Base-by-base conservation (phyloP, 2,797 vertebrate genomes). In the Acrocephalus scirpaceus region DNA sequence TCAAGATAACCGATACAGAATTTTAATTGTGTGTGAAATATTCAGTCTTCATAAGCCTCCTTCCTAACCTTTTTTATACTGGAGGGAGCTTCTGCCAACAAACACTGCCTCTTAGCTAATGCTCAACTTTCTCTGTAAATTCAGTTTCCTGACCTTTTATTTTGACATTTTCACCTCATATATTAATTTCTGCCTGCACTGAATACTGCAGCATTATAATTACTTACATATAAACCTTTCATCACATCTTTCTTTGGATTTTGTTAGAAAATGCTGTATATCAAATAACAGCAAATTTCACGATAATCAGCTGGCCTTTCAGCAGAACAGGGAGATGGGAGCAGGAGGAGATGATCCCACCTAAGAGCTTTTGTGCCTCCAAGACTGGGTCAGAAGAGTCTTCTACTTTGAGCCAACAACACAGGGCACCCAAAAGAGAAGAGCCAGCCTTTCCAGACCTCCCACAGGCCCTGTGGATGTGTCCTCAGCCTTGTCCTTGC, bases 1-100 rank as follows among this genome's bases (percentile, higher is more conserved):
- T 91, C 86, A 76, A 73, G 95, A 95, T 40, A 96, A 84, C 93
- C 2, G 11, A 90, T 67, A 94, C 29, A 97, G 97, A 96, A 96
- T 90, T 88, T 93, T 97, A 98, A 98, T 97, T 97, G 95, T 96
- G 89, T 86, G 47, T 94, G 96, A 97, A 97, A 97, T 71, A 95
- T 76, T 86, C 97, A 83, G 50, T 72, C 91, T 91, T 83, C 80
- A 71, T 77, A 95, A 90, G 73, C 90, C 86, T 90, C 61, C 40
- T 92, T 93, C 67, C 89, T 96, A 95, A 93, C 84, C 84, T 66
- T 86, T 85, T 65, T 86, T 51, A 67, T 88, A 91, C 90, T 61
- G 89, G 62, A 83, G 73, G 91, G 95, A 97, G 82, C 73, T 81
- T 89, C 76, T 79, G 71, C 86, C 88, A 82, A 90, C 79, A 67